Base-by-base conservation (phyloP, 2,888 invertebrate species). In the Acanthoscelides obtectus region DNA sequence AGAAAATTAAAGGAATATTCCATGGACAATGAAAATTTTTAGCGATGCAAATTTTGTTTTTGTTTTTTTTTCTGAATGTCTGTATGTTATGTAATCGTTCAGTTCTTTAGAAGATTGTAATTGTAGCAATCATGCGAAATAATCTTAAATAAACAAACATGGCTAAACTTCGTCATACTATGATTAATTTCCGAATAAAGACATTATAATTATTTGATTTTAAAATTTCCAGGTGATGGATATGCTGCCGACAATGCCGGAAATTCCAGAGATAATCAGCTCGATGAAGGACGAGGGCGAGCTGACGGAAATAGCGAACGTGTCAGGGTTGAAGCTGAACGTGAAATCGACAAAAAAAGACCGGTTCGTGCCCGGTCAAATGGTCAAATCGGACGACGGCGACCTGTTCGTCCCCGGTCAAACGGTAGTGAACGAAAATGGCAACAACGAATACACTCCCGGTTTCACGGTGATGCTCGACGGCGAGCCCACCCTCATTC, bases 381-480 rank as follows among this genome's bases (percentile, higher is more conserved):
- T 93, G 77, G 91, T 93, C 0, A 90, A 91, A 77, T 81, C 82
- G 20, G 84, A 84, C 72, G 93, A 93, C 17, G 84, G 85, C 12
- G 83, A 84, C 12, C 72, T 83, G 67, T 85, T 85, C 76, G 88
- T 89, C n/a, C 90, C 93, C 2, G 93, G 93, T 21, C 93, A 93
- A 86, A 93, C 93, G 0, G 87, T 93, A 73, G 89, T 91, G 73
- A 92, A 91, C 1, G 89, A 89, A 69, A 90, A 92, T 75, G 93
- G 92, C 0, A 91, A 90, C 0, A 90, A 90, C 64, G 89, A 91
- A 75, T 94, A 93, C 81, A 92, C 93, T 66, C 93, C 93, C 1
- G 93, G 94, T 5, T 93, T 93, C 85, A 92, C 93, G 75, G 91
- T 93, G 72, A 90, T 93, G 85, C 92, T 93, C 8, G 92, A 92